Conservation (phyloP, 2,797 vertebrate genomes). For the Sebastes oblongus region DNA sequence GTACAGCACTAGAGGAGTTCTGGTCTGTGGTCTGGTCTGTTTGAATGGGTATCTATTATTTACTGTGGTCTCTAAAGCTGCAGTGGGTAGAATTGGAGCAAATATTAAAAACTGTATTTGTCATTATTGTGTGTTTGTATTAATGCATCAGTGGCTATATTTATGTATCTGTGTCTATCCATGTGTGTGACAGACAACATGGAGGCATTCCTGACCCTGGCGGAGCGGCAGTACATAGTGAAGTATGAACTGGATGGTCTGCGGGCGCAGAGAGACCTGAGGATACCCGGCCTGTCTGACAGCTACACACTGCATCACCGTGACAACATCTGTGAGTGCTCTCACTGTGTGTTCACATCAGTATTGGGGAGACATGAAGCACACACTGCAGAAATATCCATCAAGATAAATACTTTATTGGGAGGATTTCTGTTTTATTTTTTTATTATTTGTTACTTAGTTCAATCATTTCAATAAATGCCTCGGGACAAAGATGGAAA, state of each 20-base stretch:
- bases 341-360: not conserved
- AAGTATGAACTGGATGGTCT: constrained; percentile 82
- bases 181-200: constrained; percentile 76
- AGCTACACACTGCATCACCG: constrained; percentile 63
- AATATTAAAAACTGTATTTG: not conserved
- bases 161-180: not conserved
- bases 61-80: not conserved
- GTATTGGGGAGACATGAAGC: not conserved
- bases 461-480: not conserved
- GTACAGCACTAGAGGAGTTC: constrained; percentile 42
- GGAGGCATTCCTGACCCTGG: constrained; percentile 81
- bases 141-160: not conserved
- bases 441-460: not conserved
- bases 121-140: not conserved
- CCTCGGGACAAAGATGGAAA: not conserved
- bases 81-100: too few species aligned
- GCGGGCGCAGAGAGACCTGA: constrained; percentile 74
- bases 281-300: constrained; percentile 78
- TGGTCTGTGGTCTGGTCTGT: not conserved
- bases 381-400: not conserved
- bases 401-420: not conserved
- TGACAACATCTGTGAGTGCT: constrained; percentile 82
- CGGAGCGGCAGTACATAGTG: constrained; percentile 83
- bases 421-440: not conserved
- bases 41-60: not conserved